Conservation (phyloP, 2,888 invertebrate genomes). For the Trichacis sp. region DNA sequence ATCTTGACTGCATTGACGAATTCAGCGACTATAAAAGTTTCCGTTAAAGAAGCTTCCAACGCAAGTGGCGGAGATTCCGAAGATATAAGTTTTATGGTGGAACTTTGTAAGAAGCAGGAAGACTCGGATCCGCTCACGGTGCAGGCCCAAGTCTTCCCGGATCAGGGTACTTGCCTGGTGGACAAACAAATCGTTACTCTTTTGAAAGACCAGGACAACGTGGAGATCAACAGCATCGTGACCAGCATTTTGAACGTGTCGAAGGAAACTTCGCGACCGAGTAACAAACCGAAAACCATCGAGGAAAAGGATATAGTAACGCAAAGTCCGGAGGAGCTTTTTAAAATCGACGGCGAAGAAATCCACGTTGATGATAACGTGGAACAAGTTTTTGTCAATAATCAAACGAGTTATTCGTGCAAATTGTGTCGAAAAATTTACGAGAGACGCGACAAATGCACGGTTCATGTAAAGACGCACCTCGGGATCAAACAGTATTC, state of each 20-base stretch:
- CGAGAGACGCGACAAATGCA: conserved; percentile 65
- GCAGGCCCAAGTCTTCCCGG: conserved; percentile 64
- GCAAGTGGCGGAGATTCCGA: conserved; percentile 57
- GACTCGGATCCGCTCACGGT: conserved; percentile 47
- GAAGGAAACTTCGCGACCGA: conserved; percentile 41
- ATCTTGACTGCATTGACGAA: conserved; percentile 60
- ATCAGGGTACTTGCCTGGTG: conserved; percentile 64
- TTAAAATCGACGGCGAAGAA: conserved; percentile 63
- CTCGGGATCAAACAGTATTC: conserved; percentile 65
- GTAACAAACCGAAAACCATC: conserved; percentile 54
- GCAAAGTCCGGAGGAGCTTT: conserved; percentile 63
- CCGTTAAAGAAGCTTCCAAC: conserved; percentile 62
- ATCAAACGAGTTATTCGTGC: conserved; percentile 61
- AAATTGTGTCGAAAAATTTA: conserved; percentile 64
- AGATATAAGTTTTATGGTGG: conserved; percentile 66
- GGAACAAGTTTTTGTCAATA: conserved; percentile 56
- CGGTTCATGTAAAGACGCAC: conserved; percentile 66
- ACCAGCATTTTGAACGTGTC: conserved; percentile 54
- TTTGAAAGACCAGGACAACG: conserved; percentile 58
- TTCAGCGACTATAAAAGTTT: conserved; percentile 61
- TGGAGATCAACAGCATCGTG: conserved; percentile 60
- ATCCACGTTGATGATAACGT: conserved; percentile 66
- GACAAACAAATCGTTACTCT: conserved; percentile 60
- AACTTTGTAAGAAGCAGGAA: conserved; percentile 59
- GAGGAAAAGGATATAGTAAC: conserved; percentile 55